Base-by-base conservation (phyloP, 2,888 invertebrate genomes). In the Ferrisia virgata region DNA sequence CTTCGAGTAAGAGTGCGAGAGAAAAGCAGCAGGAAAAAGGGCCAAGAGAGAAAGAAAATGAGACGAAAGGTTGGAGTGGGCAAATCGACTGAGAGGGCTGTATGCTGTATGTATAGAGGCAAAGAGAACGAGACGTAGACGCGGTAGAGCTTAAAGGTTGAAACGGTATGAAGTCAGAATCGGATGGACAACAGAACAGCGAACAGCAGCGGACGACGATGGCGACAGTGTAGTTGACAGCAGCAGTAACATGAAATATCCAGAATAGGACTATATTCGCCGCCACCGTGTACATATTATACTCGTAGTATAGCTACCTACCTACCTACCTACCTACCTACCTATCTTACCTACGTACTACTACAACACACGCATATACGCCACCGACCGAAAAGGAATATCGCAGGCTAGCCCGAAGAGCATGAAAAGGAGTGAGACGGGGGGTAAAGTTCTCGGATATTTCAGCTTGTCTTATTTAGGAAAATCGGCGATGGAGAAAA, bases 401-500 rank as follows among this genome's bases (percentile, higher is more conserved):
- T 28, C 25, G 28, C 6, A 15, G 18, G 36, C 5, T 31, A n/a
- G 25, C 15, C 6, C 18, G 72, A 31, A 8, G 81, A 40, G 81
- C 15, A 76, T 58, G 76, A n/a, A 5, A 6, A 58, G 40, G 47
- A 13, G 0, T 5, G 1, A 15, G 76, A 8, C 2, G 15, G 64
- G n/a, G 33, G 33, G 43, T n/a, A 83, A 79, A 69, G 69, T 80
- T 84, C 76, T 72, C 33, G 79, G 72, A 84, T 79, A 84, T 84
- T 79, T 79, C 84, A 84, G 79, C 64, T 84, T 84, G 84, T 84
- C 84, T 84, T 84, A 84, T 84, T 84, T 84, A 84, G 84, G 84
- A 79, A 84, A 84, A 84, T 84, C 84, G 84, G 79, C 79, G 84
- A 84, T 84, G 84, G 84, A 84, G 84, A 84, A 84, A 84, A 84